Evolutionary conservation across 2,113 vertebrate genomes (phyloP).

Genomic region (Thymallus thymallus): DNA sequence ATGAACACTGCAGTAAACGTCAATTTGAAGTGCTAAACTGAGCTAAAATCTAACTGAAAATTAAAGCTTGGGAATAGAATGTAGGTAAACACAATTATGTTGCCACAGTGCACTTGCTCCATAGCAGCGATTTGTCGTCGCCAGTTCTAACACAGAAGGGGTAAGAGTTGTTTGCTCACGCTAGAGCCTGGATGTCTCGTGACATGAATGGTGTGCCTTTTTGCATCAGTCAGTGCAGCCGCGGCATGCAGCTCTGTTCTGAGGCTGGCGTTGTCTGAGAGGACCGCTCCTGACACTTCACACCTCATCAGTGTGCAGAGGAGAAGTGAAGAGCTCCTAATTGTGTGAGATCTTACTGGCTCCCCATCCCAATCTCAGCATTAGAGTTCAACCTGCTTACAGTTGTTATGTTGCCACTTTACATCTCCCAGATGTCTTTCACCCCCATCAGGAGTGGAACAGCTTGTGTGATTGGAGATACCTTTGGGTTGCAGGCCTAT

Average conservation of each 20-base stretch:
- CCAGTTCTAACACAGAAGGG: slow-evolving; percentile 32
- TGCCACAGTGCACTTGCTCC: slow-evolving; percentile 44
- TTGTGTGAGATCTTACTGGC: slow-evolving; percentile 10
- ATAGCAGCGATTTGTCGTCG: slow-evolving; percentile 48
- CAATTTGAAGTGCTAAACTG: no score
- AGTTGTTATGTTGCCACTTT: no score
- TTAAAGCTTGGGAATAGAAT: background rate
- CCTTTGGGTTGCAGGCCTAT: no score
- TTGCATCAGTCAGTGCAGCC: slow-evolving; percentile 48
- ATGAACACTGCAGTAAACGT: no score
- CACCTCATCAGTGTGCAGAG: background rate
- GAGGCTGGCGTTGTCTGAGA: slow-evolving; percentile 4
- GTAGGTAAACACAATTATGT: slow-evolving; percentile 33
- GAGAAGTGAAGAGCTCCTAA: background rate
- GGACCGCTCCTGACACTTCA: background rate
- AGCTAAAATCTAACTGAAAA: slow-evolving; percentile 6
- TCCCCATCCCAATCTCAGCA: background rate
- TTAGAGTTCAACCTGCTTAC: no score
- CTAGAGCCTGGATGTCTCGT: slow-evolving; percentile 53
- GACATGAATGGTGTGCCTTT: slow-evolving; percentile 60
- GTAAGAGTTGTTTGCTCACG: slow-evolving; percentile 55
- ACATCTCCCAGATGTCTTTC: no score
- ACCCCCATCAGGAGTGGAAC: no score
- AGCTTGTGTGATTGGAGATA: no score
- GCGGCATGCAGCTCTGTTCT: slow-evolving; percentile 16